phyloP scores from a whole-genome alignment of 2,797 vertebrate genomes.

The Gadopsis marmoratus region DNA sequence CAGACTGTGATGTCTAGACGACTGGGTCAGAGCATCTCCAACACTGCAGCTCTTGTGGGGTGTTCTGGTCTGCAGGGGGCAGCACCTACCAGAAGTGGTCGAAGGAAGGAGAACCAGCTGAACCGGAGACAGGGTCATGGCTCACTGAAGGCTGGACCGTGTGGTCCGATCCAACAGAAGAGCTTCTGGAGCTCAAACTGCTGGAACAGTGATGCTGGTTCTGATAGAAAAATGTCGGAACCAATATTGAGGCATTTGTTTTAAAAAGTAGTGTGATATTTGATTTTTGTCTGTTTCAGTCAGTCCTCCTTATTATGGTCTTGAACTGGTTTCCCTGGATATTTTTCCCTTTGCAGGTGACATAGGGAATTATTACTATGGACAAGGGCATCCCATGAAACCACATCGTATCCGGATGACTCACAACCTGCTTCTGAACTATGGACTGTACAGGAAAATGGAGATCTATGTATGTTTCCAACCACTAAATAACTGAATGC shows the following conservation, averaged over 20 bases:
- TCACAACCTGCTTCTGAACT: slow-evolving; percentile 94
- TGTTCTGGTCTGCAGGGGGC: too few relatives aligned
- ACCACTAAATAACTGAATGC: not conserved
- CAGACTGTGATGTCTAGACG: too few relatives aligned
- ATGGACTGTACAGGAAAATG: slow-evolving; percentile 96
- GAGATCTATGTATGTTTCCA: slow-evolving; percentile 92
- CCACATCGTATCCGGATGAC: slow-evolving; percentile 96
- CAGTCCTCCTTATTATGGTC: not conserved
- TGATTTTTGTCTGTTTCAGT: not conserved
- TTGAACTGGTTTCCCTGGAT: not conserved
- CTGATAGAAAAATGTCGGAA: too few relatives aligned
- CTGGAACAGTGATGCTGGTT: too few relatives aligned
- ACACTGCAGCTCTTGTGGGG: too few relatives aligned
- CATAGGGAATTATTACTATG: slow-evolving; percentile 95
- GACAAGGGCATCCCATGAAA: slow-evolving; percentile 96
- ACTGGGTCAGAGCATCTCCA: too few relatives aligned
- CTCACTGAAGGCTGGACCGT: too few relatives aligned
- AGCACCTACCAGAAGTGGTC: too few relatives aligned
- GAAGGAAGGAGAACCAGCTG: too few relatives aligned
- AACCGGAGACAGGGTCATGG: too few relatives aligned
- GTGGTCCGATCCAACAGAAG: too few relatives aligned
- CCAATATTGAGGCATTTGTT: not conserved
- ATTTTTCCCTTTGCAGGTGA: slow-evolving; percentile 85
- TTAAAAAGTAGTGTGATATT: not conserved
- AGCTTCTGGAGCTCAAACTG: too few relatives aligned